Conservation (phyloP, 2,797 vertebrate species). For the Tachyglossus aculeatus region DNA sequence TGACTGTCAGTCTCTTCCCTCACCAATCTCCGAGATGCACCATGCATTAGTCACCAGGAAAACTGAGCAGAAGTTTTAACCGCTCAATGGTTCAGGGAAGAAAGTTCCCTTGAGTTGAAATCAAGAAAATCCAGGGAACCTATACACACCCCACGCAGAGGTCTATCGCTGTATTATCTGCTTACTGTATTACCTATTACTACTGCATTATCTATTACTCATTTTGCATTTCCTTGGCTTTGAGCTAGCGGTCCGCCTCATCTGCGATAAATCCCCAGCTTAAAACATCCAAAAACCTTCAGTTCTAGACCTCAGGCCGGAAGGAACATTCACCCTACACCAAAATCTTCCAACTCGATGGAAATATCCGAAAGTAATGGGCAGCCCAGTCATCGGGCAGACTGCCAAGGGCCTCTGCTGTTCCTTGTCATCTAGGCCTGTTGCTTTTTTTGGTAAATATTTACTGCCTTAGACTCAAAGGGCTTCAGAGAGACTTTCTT, state of each 20-base stretch:
- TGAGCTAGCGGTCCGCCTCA: too few species aligned
- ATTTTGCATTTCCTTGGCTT: too few species aligned
- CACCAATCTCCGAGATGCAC: conserved; percentile 40
- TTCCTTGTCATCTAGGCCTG: not conserved
- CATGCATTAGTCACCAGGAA: conserved; percentile 22
- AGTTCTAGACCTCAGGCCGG: too few species aligned
- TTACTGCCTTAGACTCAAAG: conserved; percentile 5
- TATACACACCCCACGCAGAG: not conserved
- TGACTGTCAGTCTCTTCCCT: conserved; percentile 31
- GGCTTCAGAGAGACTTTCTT: not conserved
- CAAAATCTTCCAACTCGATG: too few species aligned
- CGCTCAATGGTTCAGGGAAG: conserved; percentile 12
- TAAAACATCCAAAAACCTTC: too few species aligned
- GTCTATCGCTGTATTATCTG: not conserved
- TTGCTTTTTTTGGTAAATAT: conserved; percentile 11
- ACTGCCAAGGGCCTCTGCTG: not conserved
- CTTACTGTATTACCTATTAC: not conserved
- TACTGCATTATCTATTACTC: too few species aligned
- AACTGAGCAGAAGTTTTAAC: conserved; percentile 33
- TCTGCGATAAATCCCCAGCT: too few species aligned
- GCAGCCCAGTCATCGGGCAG: not conserved
- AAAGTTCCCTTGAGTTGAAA: not conserved
- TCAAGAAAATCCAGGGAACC: conserved; percentile 29
- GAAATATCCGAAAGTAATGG: too few species aligned
- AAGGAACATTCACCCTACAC: too few species aligned